Evolutionary conservation across 2,888 invertebrate species (phyloP), one percentile per base, ranked within the genome.

Genomic region (Leptopterna dolabrata): DNA sequence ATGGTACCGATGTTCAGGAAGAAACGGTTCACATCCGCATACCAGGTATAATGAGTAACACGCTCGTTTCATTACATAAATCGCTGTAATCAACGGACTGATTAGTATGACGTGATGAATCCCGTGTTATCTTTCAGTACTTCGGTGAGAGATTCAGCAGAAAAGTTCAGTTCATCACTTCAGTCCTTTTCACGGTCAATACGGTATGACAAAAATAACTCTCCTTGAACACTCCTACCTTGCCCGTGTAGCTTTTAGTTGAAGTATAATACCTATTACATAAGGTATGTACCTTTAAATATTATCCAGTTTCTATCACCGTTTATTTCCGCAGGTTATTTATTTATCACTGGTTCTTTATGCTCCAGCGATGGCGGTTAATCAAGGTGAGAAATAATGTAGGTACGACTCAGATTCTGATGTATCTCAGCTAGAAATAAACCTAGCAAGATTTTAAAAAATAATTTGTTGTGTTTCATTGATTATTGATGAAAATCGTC

Each of bases 341-440:
- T 91, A 90, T 83, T 88, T 93, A 91, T 92, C 94, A 0, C 92
- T 94, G 29, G 94, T 94, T 0, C 91, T 94, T 19, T 94, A 94
- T 90, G 94, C 94, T 6, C 94, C 94, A 30, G 92, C 94, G 0
- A 91, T 94, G 55, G 94, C 94, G 0, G 91, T 94, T 29, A 90
- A 91, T 80, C 92, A 92, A 91, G 92, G 92, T 92, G 90, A 30
- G 19, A 45, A 9, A n/a, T 76, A 71, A 7, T 76, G 14, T 70
- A n/a, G n/a, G n/a, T n/a, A n/a, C n/a, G n/a, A n/a, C n/a, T n/a
- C n/a, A n/a, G n/a, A n/a, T n/a, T n/a, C n/a, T n/a, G n/a, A n/a
- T n/a, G n/a, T n/a, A n/a, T n/a, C n/a, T n/a, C n/a, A n/a, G n/a
- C n/a, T n/a, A n/a, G n/a, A n/a, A n/a, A n/a, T n/a, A n/a, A n/a